Evolutionary conservation across 2,113 vertebrate species (phyloP).

Genomic region (Varanus salvator): DNA sequence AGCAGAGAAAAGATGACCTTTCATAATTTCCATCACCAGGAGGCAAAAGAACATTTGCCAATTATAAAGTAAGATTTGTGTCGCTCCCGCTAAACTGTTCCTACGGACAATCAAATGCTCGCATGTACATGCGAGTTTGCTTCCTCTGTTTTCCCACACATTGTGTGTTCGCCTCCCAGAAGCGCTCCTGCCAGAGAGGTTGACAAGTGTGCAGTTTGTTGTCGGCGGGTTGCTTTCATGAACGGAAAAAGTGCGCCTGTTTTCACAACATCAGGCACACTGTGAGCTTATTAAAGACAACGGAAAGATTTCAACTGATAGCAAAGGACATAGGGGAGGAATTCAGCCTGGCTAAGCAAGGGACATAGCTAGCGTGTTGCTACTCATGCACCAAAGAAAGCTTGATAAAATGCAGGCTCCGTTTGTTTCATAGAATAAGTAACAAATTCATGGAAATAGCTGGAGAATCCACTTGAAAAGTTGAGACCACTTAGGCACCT

Average conservation of each 20-base stretch:
- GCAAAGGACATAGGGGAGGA: background rate
- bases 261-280: background rate
- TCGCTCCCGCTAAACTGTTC: constrained; percentile 19
- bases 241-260: background rate
- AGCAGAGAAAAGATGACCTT: constrained; percentile 25
- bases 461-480: background rate
- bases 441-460: background rate
- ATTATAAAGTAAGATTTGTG: constrained; percentile 25
- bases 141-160: background rate
- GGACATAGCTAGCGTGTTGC: background rate
- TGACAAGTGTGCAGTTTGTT: background rate
- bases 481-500: background rate
- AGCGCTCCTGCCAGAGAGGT: accelerated
- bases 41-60: constrained; percentile 14
- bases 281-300: background rate
- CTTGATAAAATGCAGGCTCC: background rate
- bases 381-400: background rate
- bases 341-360: background rate
- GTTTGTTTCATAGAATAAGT: background rate
- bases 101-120: constrained; percentile 9
- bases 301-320: background rate
- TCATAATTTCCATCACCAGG: constrained; percentile 25
- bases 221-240: background rate
- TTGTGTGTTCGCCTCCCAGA: background rate
- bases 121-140: constrained; percentile 14